Base-by-base conservation (phyloP, 92 coral and sea anemone species). In the Micromussa lordhowensis region DNA sequence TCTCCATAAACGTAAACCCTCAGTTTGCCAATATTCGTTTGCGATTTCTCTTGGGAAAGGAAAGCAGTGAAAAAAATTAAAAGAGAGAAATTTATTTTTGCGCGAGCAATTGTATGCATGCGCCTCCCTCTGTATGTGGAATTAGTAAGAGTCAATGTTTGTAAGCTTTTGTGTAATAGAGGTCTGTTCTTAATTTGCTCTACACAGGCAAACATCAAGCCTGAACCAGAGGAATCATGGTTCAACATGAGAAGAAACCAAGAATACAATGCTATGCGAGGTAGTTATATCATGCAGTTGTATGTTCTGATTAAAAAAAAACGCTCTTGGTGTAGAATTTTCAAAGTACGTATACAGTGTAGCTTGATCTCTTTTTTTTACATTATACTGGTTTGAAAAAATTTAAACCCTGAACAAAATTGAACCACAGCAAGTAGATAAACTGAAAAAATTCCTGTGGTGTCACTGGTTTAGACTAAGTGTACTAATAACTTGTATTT, bases 131-230 rank as follows among this genome's bases (percentile, higher is more conserved):
- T 5, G n/a, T n/a, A n/a, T n/a, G n/a, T n/a, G n/a, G n/a, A n/a
- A n/a, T n/a, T n/a, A n/a, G n/a, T n/a, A n/a, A n/a, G n/a, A n/a
- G n/a, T n/a, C 18, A 22, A 11, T 24, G 29, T 61, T 61, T 24
- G 29, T 61, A 61, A 61, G 5, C 29, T 3, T 24, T 61, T 58
- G n/a, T 58, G 14, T 24, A 34, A 71, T 32, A 32, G 40, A 12
- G 1, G 49, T 15, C 24, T 17, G 32, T 10, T 31, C 77, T 31
- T 15, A 44, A 32, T 30, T 9, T 7, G 10, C 59, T 59, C 44
- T 3, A 13, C 54, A 28, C 70, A 93, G 96, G 96, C 85, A 16
- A 90, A 88, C 72, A 88, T 93, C 57, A 91, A 78, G 38, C 96
- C 96, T 57, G 87, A 84, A 68, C 90, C 96, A 0, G 89, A 78